A percentile compares a stretch with the other conserved stretches of the same genome.
phyloP scores from a whole-genome alignment of 2,797 vertebrate species.

The Notoglanidium macrostoma region DNA sequence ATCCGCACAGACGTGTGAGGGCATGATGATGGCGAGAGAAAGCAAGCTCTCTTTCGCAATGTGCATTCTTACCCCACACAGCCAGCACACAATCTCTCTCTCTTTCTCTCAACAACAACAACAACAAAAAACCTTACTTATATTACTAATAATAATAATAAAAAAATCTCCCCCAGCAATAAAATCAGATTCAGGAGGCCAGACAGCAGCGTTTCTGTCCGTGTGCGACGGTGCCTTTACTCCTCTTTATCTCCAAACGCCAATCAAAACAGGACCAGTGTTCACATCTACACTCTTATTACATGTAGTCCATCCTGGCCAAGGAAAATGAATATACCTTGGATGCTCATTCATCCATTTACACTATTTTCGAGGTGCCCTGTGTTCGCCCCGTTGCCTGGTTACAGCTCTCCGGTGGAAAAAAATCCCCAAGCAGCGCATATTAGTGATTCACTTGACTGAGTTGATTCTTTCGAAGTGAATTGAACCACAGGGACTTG shows the following conservation, averaged over 20 bases:
- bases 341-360: conserved; percentile 29
- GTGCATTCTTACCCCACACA: conserved; percentile 39
- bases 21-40: conserved; percentile 55
- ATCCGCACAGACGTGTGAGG: conserved; percentile 59
- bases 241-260: conserved; percentile 26
- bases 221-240: neutral
- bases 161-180: neutral
- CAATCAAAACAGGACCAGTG: neutral
- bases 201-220: neutral
- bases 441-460: conserved; percentile 10
- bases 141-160: neutral
- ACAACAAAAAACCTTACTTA: neutral
- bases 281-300: neutral
- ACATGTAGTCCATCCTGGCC: neutral
- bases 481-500: neutral
- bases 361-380: conserved; percentile 10
- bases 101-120: neutral
- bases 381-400: conserved; percentile 30
- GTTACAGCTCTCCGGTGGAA: conserved; percentile 32
- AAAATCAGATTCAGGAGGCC: conserved; percentile 8
- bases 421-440: conserved; percentile 10
- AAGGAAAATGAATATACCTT: neutral
- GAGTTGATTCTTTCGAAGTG: conserved; percentile 4
- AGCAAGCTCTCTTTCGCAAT: conserved; percentile 32
- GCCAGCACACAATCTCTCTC: neutral